A percentile compares a stretch with the other conserved stretches of the same genome.
Evolutionary conservation across 2,888 invertebrate genomes (phyloP).

Genomic region (Temnothorax ravouxi): DNA sequence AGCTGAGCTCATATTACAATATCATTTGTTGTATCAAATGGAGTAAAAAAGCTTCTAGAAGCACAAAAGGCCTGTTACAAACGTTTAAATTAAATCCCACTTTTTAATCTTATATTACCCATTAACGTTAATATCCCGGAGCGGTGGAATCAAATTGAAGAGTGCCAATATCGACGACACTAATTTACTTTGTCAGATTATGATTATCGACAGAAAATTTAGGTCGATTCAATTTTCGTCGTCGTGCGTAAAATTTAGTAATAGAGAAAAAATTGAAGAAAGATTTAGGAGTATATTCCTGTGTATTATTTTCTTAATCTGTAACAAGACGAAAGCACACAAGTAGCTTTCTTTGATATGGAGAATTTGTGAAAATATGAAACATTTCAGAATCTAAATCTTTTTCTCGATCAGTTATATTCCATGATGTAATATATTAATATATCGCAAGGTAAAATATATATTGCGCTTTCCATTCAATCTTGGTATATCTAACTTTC

Average conservation of each 20-base stretch:
- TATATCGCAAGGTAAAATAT: neutral
- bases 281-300: neutral
- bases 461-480: neutral
- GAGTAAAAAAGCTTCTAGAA: conserved; percentile 20
- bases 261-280: neutral
- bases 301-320: neutral
- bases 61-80: neutral
- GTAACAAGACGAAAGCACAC: neutral
- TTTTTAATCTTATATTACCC: conserved; percentile 23
- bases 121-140: conserved; percentile 34
- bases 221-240: conserved; percentile 13
- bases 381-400: neutral
- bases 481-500: neutral
- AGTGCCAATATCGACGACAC: conserved; percentile 42
- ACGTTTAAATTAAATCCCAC: conserved; percentile 26
- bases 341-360: neutral
- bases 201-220: conserved; percentile 33
- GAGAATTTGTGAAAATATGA: neutral
- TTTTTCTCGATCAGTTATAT: neutral
- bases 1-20: neutral
- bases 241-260: neutral
- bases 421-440: neutral
- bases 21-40: conserved; percentile 2
- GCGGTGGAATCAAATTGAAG: conserved; percentile 31
- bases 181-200: conserved; percentile 38